Conservation (phyloP, 2,797 vertebrate species). For the Sebastes hubbsi region DNA sequence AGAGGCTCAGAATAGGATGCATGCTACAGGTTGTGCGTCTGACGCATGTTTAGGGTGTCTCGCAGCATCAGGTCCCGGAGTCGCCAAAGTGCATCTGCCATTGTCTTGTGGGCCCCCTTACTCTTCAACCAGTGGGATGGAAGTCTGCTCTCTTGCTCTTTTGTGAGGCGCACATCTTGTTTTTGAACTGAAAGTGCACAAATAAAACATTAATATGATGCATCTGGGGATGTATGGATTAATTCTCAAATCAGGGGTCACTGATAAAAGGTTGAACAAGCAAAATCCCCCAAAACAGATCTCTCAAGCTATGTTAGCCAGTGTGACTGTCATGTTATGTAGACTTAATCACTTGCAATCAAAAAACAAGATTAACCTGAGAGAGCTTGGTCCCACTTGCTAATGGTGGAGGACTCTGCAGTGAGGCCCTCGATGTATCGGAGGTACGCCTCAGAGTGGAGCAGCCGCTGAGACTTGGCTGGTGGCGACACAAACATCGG, state of each 20-base stretch:
- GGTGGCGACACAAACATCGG: constrained; percentile 97
- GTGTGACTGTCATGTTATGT: not conserved
- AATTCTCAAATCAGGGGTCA: no score
- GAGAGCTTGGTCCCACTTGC: constrained; percentile 98
- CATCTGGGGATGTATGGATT: not conserved
- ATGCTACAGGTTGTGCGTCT: constrained; percentile 91
- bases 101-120: constrained; percentile 97
- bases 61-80: constrained; percentile 97
- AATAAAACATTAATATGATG: not conserved
- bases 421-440: constrained; percentile 96
- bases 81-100: constrained; percentile 97
- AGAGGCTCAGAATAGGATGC: constrained; percentile 67
- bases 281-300: not conserved
- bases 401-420: constrained; percentile 91
- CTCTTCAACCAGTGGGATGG: constrained; percentile 98
- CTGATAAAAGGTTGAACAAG: no score
- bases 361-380: constrained; percentile 83
- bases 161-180: constrained; percentile 94
- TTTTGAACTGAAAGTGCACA: constrained; percentile 86
- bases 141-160: constrained; percentile 97
- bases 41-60: constrained; percentile 95
- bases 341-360: not conserved
- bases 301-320: not conserved
- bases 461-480: constrained; percentile 94
- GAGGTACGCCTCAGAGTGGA: constrained; percentile 97